These are phyloP conservation scores for Siniperca obscura DNA, from an alignment of 2,797 vertebrate genomes.

Conservation along the genomic window DNA sequence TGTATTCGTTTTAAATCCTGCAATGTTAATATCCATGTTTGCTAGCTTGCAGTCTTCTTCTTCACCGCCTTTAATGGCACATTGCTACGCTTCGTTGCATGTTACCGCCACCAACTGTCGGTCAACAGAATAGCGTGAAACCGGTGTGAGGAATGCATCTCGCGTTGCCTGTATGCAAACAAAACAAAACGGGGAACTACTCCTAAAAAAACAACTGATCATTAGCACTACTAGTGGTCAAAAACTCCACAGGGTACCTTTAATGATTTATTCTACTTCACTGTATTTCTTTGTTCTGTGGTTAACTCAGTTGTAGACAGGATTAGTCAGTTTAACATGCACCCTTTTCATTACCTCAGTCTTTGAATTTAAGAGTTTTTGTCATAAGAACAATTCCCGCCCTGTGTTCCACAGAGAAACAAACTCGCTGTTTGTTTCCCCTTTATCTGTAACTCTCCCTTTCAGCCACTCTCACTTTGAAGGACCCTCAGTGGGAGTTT, in stretches of 20 bases:
- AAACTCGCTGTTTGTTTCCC: slow-evolving; percentile 24
- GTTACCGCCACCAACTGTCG: background rate
- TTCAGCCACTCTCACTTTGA: slow-evolving; percentile 68
- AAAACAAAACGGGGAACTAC: too few relatives aligned
- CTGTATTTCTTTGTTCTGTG: background rate
- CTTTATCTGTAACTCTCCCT: slow-evolving; percentile 60
- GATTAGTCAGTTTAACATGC: background rate
- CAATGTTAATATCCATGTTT: background rate
- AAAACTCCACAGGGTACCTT: background rate
- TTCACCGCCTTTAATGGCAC: background rate
- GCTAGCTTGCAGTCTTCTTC: background rate
- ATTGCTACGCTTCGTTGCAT: background rate
- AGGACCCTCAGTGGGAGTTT: slow-evolving; percentile 48
- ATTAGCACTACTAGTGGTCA: background rate
- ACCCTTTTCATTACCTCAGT: background rate
- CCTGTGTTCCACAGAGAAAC: background rate
- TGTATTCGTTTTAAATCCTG: too few relatives aligned
- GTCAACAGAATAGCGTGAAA: background rate
- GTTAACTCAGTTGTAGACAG: background rate
- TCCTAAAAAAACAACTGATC: background rate
- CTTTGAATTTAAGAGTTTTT: background rate
- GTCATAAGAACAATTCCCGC: background rate
- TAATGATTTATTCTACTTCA: background rate
- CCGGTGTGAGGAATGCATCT: background rate
- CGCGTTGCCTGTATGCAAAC: too few relatives aligned